Base-by-base conservation (phyloP, 2,888 invertebrate genomes). In the Mimas tiliae region DNA sequence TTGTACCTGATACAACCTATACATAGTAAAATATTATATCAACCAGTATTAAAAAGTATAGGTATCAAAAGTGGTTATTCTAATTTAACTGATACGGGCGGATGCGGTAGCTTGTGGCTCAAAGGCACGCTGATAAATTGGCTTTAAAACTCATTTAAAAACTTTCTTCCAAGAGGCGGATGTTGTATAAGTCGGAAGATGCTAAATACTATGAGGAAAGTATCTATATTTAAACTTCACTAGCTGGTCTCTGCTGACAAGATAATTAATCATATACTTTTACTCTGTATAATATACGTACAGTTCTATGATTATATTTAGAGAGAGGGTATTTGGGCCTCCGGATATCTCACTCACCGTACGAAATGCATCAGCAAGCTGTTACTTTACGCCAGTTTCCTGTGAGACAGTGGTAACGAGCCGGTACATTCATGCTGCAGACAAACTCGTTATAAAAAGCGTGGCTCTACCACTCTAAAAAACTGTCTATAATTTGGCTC, bases 111-210 rank as follows among this genome's bases (percentile, higher is more conserved):
- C 58, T 58, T 3, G 4, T 27, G n/a, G 33, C 58, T 42, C 38
- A 42, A 58, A 58, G 42, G 16, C 55, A 16, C 42, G 7, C 11
- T 38, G 58, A 42, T 42, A 58, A 58, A 58, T 42, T 58, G 38
- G 19, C 58, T 58, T 58, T 42, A 19, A 58, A 58, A 58, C 58
- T 42, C 42, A 42, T 58, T 58, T 58, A 42, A 58, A 58, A 58
- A 58, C 58, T 58, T 58, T 9, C 6, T 38, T 42, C 55, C 19
- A 42, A 58, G 58, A 58, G 38, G 19, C 34, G 42, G 19, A 42
- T 58, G 19, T 42, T 58, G 38, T 42, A 42, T 19, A 42, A 58
- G 58, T 38, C 42, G 42, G 21, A 38, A 55, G 55, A 38, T 21
- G 42, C 58, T 42, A 58, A 58, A 58, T 19, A 58, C 58, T 11